phyloP scores from a whole-genome alignment of 2,888 invertebrate species.

The Timema podura region DNA sequence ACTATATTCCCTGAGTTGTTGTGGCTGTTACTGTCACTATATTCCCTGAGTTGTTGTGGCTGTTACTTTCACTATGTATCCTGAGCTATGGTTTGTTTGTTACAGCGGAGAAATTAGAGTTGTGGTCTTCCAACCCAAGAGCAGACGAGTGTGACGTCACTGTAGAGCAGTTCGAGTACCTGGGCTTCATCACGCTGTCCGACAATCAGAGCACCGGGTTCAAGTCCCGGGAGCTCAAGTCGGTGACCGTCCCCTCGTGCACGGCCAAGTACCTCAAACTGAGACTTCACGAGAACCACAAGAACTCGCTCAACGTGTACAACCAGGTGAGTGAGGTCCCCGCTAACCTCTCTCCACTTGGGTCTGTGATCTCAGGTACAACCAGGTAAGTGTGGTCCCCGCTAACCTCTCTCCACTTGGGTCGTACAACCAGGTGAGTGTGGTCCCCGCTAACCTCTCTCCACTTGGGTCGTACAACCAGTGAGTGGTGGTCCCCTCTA shows the following conservation, averaged over 20 bases:
- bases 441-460: too few relatives aligned
- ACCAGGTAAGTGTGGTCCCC: too few relatives aligned
- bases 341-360: too few relatives aligned
- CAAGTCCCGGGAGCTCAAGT: conserved; percentile 78
- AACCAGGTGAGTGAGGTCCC: conserved; percentile 65
- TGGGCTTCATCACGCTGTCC: conserved; percentile 73
- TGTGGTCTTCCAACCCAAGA: conserved; percentile 57
- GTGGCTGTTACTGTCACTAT: too few relatives aligned
- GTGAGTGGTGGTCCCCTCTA: too few relatives aligned
- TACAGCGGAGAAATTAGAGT: conserved; percentile 67
- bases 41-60: too few relatives aligned
- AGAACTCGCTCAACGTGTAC: conserved; percentile 71
- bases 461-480: too few relatives aligned
- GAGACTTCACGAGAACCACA: conserved; percentile 77
- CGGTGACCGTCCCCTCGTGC: conserved; percentile 67
- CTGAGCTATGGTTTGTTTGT: conserved; percentile 25
- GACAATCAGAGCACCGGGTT: conserved; percentile 75
- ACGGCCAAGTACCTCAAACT: conserved; percentile 75
- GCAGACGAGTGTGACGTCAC: conserved; percentile 28
- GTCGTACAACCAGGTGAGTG: too few relatives aligned
- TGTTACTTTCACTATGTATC: too few relatives aligned
- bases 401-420: too few relatives aligned
- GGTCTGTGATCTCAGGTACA: too few relatives aligned
- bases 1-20: too few relatives aligned
- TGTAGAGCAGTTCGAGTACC: conserved; percentile 49